Conservation (phyloP, 2,113 vertebrate genomes). For the Pelobates fuscus region DNA sequence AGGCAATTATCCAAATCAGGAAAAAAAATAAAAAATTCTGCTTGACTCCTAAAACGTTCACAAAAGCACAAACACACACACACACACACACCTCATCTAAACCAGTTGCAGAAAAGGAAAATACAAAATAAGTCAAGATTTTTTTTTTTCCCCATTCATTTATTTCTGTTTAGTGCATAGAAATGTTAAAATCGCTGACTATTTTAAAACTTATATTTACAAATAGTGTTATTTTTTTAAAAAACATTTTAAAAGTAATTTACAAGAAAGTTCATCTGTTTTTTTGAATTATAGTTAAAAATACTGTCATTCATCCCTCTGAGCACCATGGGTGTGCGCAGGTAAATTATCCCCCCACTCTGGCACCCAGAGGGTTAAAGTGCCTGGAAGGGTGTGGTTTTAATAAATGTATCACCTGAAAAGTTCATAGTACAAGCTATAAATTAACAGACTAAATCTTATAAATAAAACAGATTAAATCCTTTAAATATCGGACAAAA, state of each 20-base stretch:
- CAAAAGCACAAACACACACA: too few species aligned
- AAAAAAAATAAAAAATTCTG: too few species aligned
- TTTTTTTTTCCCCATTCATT: background rate
- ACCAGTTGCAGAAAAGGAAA: too few species aligned
- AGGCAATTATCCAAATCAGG: too few species aligned
- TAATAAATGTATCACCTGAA: background rate
- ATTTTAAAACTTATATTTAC: slow-evolving; percentile 45
- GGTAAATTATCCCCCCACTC: background rate
- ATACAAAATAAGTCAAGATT: too few species aligned
- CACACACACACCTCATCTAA: too few species aligned
- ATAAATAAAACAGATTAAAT: too few species aligned
- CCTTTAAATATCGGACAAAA: too few species aligned
- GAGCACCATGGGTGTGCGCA: background rate
- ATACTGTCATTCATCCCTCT: background rate
- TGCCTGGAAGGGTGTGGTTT: background rate
- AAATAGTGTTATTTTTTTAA: slow-evolving; percentile 19
- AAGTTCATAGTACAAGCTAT: background rate
- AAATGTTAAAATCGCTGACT: slow-evolving; percentile 29
- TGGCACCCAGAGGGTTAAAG: background rate
- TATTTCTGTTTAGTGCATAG: slow-evolving; percentile 35
- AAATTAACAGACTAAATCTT: background rate
- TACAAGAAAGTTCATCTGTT: background rate
- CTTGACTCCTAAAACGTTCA: too few species aligned
- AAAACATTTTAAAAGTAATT: slow-evolving; percentile 13
- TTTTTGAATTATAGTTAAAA: background rate